Evolutionary conservation across 2,888 invertebrate genomes (phyloP), one percentile per base, ranked within the genome.

Genomic region (Mesochorus sp.): DNA sequence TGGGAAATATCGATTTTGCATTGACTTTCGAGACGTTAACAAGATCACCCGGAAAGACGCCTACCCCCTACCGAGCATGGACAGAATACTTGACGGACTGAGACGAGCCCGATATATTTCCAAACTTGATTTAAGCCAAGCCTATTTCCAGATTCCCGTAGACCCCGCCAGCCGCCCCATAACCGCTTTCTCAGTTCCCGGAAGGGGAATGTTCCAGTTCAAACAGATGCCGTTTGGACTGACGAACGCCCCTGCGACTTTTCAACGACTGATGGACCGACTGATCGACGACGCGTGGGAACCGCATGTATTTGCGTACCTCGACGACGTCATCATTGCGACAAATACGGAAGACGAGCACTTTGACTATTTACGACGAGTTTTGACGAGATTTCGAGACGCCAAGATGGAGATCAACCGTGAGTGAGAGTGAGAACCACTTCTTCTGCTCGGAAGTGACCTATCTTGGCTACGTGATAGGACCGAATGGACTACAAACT

Each of bases 231-330:
- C n/a, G n/a, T n/a, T n/a, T n/a, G n/a, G n/a, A n/a, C n/a, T n/a
- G n/a, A 61, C 66, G 19, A 75, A 75, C 8, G 67, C 55, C 8
- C 61, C 61, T 4, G 61, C 75, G 8, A 68, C 61, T 2, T 76
- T 68, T 5, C 62, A 76, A 28, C 19, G 66, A 0, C 26, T 68
- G 1, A 62, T 68, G 68, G 61, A 68, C 6, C 17, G 37, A 12
- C 31, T 62, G 0, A 28, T 76, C 1, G 8, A 10, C 4, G 47
- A 44, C 0, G 10, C 39, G 1, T 49, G 61, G 12, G 68, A 61
- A 1, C 55, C 39, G 0, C 62, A 76, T n/a, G 19, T 62, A 0
- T 70, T 64, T 6, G 68, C 61, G 0, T 67, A 67, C 10, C 17
- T 74, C 1, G 71, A 72, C 6, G 71, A 76, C 44, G 53, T 77